Base-by-base conservation (phyloP, 2,888 invertebrate genomes). In the Leucophenga maculata region DNA sequence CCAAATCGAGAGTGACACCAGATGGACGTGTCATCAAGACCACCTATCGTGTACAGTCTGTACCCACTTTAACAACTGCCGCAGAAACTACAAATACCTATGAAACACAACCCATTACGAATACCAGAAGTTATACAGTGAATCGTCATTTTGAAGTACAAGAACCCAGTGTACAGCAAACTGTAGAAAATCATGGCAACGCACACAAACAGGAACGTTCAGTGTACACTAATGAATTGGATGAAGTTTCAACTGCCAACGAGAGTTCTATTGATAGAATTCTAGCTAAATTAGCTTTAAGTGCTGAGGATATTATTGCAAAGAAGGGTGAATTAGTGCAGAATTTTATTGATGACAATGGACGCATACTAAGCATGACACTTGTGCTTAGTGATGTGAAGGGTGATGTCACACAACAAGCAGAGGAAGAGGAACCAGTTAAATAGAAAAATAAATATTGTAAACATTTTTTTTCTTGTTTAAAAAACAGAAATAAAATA, bases 261-360 rank as follows among this genome's bases (percentile, higher is more conserved):
- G 50, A 32, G 4, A 67, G 8, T 6, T 2, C 65, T 1, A 85
- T 85, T 31, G 77, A 79, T 0, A 72, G 77, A 1, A 85, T 72
- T 54, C 69, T 85, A 4, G 69, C 78, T 0, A 69, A 76, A 60
- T 74, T 85, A n/a, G 75, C 78, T 16, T 69, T 85, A 1, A 75
- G 65, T 0, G 69, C 80, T 4, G 32, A 44, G 3, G 82, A 85
- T 32, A 77, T 86, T 8, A 13, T 66, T 4, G 74, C 76, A 0
- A 67, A 76, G 11, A 77, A 78, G 39, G 84, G 84, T 0, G 81
- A 78, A 32, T 20, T 82, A 16, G 26, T 77, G 31, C 80, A 77
- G 65, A 82, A 82, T 0, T 68, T 85, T 66, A 72, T 82, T 13
- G 85, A 85, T 32, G 77, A 77, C 13, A 71, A 84, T 60, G 85